phyloP scores from a whole-genome alignment of 2,797 vertebrate species.

The Anguilla pacifica region DNA sequence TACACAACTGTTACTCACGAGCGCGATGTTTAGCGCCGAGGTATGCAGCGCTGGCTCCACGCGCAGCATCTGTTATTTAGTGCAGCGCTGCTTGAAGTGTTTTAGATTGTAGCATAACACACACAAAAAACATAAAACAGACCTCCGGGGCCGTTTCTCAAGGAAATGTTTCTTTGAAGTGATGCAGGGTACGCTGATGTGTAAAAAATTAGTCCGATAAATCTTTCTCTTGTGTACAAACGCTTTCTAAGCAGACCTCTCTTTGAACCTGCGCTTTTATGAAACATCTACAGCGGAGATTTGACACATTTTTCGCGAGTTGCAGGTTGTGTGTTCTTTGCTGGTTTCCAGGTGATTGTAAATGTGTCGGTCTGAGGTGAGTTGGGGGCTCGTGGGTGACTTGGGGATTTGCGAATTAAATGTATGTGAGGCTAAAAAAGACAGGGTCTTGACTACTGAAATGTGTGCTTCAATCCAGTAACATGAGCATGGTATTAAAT shows the following conservation, averaged over 20 bases:
- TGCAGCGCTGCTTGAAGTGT: not conserved
- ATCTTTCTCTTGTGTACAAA: constrained; percentile 18
- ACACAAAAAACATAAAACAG: constrained; percentile 1
- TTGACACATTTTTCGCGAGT: not conserved
- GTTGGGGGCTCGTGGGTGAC: not conserved
- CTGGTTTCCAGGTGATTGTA: not conserved
- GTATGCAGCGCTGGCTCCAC: constrained; percentile 9
- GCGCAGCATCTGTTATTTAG: constrained; percentile 1
- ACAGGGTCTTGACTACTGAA: not conserved
- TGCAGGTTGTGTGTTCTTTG: not conserved
- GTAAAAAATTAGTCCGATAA: constrained; percentile 12
- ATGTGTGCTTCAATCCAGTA: not conserved
- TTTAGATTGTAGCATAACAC: constrained; percentile 17
- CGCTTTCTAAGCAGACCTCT: constrained; percentile 5
- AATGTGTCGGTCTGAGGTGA: not conserved
- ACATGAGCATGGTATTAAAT: not conserved
- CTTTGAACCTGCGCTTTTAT: not conserved
- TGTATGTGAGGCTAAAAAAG: not conserved
- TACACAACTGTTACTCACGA: constrained; percentile 8
- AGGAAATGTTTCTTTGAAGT: constrained; percentile 2
- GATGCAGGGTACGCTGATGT: constrained; percentile 1
- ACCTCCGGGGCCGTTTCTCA: constrained; percentile 2
- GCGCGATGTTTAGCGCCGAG: not conserved
- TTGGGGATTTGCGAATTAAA: not conserved
- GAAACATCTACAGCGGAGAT: not conserved